Evolutionary conservation across 2,888 invertebrate genomes (phyloP), one percentile per base, ranked within the genome.

Genomic region (Sylvicola cinctus): DNA sequence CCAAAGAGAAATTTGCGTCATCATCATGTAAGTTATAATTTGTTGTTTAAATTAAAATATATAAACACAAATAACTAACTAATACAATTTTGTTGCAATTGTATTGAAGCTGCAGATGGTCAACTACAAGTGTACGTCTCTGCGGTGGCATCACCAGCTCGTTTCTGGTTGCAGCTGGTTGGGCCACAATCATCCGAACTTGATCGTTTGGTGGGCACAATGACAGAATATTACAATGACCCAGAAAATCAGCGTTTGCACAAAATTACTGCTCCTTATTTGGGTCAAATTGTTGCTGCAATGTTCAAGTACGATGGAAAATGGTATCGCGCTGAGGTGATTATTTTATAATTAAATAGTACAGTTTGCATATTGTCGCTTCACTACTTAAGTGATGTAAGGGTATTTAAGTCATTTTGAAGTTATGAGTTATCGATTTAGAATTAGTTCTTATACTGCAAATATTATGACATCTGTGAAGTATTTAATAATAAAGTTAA

Each of bases 111-210:
- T 11, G 25, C 25, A 8, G 71, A 73, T 38, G 66, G 74, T 2
- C 66, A 68, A 13, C 70, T 84, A 49, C 79, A 88, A 49, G 80
- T 88, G 12, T 88, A 78, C 56, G 79, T 90, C 3, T 84, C 85
- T 0, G 84, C 87, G 1, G 71, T 84, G 40, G 75, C 77, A 11
- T 74, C 73, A 17, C 88, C 88, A 1, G 61, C 66, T 0, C 63
- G 68, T 40, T 90, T 91, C 60, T 91, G 87, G 84, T 68, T 90
- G 8, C 90, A 90, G 61, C 67, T 83, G 40, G 68, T 75, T 35
- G 78, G 81, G 0, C 68, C 76, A 0, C 70, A 72, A 44, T 74
- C 79, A 2, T 63, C 71, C 6, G 72, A 79, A 49, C 60, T 91
- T 12, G 84, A 90, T 52, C 68, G 74, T 32, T 60, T 91, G 23